phyloP scores from a whole-genome alignment of 2,888 invertebrate species.

The Netelia virgata region DNA sequence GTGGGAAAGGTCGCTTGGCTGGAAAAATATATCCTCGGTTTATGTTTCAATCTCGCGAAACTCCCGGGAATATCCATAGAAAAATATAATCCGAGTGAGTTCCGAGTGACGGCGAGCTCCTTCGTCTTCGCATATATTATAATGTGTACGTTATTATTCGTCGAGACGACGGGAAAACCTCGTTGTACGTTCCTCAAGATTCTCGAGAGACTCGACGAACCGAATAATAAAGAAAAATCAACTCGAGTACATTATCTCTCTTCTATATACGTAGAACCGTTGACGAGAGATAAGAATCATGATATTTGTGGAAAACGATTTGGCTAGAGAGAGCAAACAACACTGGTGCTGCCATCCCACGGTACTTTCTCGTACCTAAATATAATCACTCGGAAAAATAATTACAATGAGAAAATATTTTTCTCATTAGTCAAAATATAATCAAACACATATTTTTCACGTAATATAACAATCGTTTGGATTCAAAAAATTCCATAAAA shows the following conservation, averaged over 20 bases:
- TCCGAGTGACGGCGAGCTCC: neutral
- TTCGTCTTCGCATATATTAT: slow-evolving; percentile 26
- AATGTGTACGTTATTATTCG: slow-evolving; percentile 34
- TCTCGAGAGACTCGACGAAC: slow-evolving; percentile 22
- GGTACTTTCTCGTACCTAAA: too few species aligned
- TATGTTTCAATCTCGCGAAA: neutral
- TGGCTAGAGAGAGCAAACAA: too few species aligned
- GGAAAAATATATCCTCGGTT: neutral
- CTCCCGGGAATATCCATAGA: neutral
- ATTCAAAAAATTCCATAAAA: too few species aligned
- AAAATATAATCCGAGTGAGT: neutral
- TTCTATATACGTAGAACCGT: neutral
- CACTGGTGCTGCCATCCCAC: too few species aligned
- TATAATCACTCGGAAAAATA: too few species aligned
- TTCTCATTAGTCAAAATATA: too few species aligned
- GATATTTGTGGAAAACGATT: too few species aligned
- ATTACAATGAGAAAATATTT: too few species aligned
- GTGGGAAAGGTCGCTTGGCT: too few species aligned
- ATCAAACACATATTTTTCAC: too few species aligned
- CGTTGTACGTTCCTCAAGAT: slow-evolving; percentile 28
- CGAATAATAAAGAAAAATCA: slow-evolving; percentile 24
- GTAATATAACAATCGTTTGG: too few species aligned
- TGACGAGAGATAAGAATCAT: neutral
- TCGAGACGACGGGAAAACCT: slow-evolving; percentile 27
- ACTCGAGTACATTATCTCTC: neutral